Conservation (phyloP, 2,797 vertebrate genomes). For the Ctenopoma kingsleyae region DNA sequence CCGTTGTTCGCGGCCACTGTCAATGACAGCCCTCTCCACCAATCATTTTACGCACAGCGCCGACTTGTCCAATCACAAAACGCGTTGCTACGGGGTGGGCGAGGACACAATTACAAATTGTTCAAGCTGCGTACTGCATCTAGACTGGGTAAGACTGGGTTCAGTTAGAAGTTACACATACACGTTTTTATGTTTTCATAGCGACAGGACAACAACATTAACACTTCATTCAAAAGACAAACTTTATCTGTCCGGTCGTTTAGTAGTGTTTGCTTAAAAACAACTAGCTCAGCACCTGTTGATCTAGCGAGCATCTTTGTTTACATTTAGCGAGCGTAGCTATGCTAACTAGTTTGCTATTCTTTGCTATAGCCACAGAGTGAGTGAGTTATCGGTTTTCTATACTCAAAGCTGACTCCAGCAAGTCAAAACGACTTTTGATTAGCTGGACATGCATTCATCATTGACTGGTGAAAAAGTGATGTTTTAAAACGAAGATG, state of each 20-base stretch:
- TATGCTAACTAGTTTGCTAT: constrained; percentile 20
- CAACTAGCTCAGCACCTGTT: constrained; percentile 67
- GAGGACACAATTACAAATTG: constrained; percentile 57
- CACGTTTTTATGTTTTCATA: neutral
- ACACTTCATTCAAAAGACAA: fast-evolving
- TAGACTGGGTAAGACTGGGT: neutral
- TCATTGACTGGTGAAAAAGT: no score
- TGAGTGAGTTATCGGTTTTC: neutral
- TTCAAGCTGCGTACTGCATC: neutral
- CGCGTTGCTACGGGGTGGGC: constrained; percentile 47
- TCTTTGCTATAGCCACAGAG: neutral
- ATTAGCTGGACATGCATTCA: no score
- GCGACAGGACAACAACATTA: neutral
- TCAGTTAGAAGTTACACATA: neutral
- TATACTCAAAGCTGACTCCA: neutral
- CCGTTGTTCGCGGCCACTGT: constrained; percentile 59
- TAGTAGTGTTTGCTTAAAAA: neutral
- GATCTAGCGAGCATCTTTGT: constrained; percentile 56
- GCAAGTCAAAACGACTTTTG: no score
- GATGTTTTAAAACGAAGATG: constrained; percentile 75
- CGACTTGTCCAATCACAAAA: constrained; percentile 70
- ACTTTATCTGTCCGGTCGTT: neutral
- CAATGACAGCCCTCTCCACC: constrained; percentile 35
- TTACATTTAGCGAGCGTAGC: constrained; percentile 53
- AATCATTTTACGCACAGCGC: constrained; percentile 42